A percentile compares a stretch with the other conserved stretches of the same genome.
Evolutionary conservation across 2,113 vertebrate genomes (phyloP).

Genomic region (Bettongia penicillata): DNA sequence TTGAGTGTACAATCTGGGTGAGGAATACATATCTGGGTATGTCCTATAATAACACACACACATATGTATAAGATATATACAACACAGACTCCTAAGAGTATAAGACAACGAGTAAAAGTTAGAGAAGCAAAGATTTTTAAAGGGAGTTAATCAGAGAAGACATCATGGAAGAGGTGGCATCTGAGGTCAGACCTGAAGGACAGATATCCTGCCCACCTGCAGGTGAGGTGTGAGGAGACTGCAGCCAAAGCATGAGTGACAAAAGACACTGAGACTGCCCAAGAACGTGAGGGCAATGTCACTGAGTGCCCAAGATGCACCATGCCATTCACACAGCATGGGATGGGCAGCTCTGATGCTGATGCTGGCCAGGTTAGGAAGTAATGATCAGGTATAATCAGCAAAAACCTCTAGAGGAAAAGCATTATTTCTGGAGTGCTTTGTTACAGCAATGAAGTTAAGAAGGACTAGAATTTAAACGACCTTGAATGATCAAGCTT

Average conservation of each 20-base stretch:
- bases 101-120: no score
- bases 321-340: no score
- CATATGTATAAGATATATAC: no score
- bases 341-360: no score
- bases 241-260: no score
- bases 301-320: neutral
- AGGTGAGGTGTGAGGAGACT: neutral
- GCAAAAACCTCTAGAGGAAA: neutral
- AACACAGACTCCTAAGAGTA: no score
- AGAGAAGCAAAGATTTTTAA: neutral
- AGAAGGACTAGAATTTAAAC: neutral
- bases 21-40: no score
- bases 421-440: neutral
- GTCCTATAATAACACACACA: no score
- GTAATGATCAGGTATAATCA: neutral
- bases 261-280: no score
- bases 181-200: neutral
- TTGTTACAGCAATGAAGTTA: neutral
- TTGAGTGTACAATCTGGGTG: no score
- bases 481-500: neutral
- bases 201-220: neutral
- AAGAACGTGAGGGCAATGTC: no score
- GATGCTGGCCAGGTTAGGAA: no score
- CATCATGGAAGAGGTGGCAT: neutral
- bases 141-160: neutral